These are phyloP conservation scores for Trachops cirrhosus DNA, from an alignment of 2,797 vertebrate genomes.

Conservation along the genomic window DNA sequence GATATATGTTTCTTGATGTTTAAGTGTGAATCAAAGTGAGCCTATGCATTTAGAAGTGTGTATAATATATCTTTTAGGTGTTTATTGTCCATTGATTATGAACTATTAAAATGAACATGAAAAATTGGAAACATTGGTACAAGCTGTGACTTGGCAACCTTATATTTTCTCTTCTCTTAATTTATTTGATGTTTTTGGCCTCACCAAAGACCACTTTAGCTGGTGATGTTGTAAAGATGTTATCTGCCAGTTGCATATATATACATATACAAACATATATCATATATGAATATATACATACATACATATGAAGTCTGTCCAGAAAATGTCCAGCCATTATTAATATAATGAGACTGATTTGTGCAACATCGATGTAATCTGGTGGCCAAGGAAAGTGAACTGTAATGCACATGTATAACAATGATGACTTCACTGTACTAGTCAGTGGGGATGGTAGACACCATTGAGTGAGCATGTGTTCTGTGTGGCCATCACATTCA, in stretches of 20 bases:
- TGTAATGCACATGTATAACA: not conserved
- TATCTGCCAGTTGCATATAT: not conserved
- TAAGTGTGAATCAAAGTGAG: slow-evolving; percentile 76
- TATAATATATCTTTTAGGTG: slow-evolving; percentile 60
- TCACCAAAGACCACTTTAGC: not conserved
- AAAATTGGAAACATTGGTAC: slow-evolving; percentile 31
- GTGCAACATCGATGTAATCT: not conserved
- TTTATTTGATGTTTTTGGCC: not conserved
- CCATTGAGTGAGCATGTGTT: not conserved
- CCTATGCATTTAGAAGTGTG: not conserved
- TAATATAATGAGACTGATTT: not conserved
- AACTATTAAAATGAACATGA: slow-evolving; percentile 62
- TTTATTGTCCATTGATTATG: slow-evolving; percentile 62
- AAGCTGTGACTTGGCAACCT: not conserved
- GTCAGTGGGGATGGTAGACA: not conserved
- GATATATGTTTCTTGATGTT: slow-evolving; percentile 77
- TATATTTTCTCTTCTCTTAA: not conserved
- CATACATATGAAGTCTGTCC: not conserved
- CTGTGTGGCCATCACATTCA: not conserved
- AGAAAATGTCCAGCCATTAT: not conserved
- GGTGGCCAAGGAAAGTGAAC: not conserved
- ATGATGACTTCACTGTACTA: not conserved
- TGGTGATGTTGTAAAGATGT: not conserved
- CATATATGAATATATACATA: not conserved
- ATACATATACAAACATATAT: too few species aligned